Conservation (phyloP, 1,140 invertebrate species). For the Antheraea mylitta region DNA sequence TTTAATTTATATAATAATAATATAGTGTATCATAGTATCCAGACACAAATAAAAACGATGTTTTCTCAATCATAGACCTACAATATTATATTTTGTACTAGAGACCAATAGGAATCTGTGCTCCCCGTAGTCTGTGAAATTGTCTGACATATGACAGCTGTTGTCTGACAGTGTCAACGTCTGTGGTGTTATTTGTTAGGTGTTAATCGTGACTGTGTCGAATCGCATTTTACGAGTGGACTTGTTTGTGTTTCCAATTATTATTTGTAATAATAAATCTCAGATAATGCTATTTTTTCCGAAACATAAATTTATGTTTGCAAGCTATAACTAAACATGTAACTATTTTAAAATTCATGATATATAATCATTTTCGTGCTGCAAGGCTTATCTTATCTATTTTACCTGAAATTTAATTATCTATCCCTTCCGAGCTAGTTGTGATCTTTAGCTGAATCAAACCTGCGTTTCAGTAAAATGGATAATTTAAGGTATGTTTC, state of each 20-base stretch:
- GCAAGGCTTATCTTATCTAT: slow-evolving; percentile 25
- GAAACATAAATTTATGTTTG: neutral
- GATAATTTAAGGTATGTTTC: slow-evolving; percentile 54
- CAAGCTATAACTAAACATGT: neutral
- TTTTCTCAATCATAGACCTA: too few species aligned
- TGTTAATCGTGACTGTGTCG: neutral
- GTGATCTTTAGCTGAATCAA: slow-evolving; percentile 13
- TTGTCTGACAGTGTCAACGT: too few species aligned
- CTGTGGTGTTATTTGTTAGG: too few species aligned
- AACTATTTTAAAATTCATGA: neutral
- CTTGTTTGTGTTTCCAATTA: neutral
- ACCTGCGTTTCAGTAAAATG: slow-evolving; percentile 31
- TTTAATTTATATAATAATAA: too few species aligned
- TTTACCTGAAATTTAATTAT: slow-evolving; percentile 22
- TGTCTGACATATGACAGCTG: too few species aligned
- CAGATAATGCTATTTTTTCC: neutral
- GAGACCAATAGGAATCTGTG: too few species aligned
- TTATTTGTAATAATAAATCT: neutral
- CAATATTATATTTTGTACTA: too few species aligned
- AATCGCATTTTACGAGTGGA: neutral
- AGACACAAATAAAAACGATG: too few species aligned
- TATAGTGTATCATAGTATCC: too few species aligned
- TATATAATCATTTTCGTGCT: neutral
- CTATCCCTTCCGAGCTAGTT: slow-evolving; percentile 17
- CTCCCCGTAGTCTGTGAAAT: too few species aligned